phyloP scores from a whole-genome alignment of 2,888 invertebrate genomes.

The Acanthosoma haemorrhoidale region DNA sequence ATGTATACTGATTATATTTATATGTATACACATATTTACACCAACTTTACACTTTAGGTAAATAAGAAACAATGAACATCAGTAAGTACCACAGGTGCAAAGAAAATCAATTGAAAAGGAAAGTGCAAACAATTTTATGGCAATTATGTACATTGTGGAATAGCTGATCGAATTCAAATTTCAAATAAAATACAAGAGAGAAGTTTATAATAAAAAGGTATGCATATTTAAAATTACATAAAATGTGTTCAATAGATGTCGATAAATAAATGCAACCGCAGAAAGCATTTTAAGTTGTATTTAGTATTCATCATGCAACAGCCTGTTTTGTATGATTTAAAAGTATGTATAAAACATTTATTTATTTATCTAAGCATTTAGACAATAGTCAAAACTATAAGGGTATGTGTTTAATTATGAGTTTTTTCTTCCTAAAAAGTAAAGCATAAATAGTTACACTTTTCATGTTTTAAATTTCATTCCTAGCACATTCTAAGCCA shows the following conservation, averaged over 20 bases:
- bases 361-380: neutral
- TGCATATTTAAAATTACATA: neutral
- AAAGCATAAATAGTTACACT: too few relatives aligned
- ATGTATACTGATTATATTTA: too few relatives aligned
- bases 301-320: neutral
- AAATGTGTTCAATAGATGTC: neutral
- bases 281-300: neutral
- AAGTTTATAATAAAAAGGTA: neutral
- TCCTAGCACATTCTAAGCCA: constrained; percentile 16
- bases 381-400: neutral
- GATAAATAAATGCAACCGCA: neutral
- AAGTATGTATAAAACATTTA: neutral
- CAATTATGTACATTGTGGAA: neutral
- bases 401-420: neutral
- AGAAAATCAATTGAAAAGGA: neutral
- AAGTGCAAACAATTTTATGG: neutral
- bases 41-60: neutral
- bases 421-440: neutral
- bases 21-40: neutral
- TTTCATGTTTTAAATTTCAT: too few relatives aligned
- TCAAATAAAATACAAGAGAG: neutral
- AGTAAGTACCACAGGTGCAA: neutral
- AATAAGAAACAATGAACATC: neutral
- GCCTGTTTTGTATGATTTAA: neutral
- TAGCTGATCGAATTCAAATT: neutral